phyloP scores from a whole-genome alignment of 2,797 vertebrate species.

The Sebastes umbrosus region DNA sequence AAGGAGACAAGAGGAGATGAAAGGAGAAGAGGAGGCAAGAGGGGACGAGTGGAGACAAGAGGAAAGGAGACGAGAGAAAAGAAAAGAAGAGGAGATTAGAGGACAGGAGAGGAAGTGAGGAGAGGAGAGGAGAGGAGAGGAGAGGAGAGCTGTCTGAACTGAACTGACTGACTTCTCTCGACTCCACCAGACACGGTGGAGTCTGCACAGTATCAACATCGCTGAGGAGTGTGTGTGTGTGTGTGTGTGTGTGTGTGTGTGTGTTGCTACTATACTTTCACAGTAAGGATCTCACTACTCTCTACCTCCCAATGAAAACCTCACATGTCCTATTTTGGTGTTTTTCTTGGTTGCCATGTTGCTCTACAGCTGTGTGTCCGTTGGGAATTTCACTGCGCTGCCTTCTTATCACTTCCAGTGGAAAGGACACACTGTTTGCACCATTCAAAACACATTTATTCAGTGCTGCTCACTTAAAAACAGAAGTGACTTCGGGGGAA shows the following conservation, averaged over 20 bases:
- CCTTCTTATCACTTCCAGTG: slow-evolving; percentile 36
- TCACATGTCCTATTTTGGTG: slow-evolving; percentile 43
- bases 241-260: not conserved
- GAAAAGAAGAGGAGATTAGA: too few relatives aligned
- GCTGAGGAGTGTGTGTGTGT: not conserved
- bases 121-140: too few relatives aligned
- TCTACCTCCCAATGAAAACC: slow-evolving; percentile 26
- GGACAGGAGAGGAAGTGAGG: too few relatives aligned
- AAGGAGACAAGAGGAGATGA: too few relatives aligned
- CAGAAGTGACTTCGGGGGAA: slow-evolving; percentile 25
- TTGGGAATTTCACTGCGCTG: slow-evolving; percentile 23
- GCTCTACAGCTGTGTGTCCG: slow-evolving; percentile 11
- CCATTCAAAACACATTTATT: slow-evolving; percentile 23
- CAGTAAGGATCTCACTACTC: slow-evolving; percentile 6
- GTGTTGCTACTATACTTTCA: not conserved
- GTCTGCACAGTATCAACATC: slow-evolving; percentile 57
- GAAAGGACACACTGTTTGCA: slow-evolving; percentile 22
- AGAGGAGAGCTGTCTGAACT: not conserved
- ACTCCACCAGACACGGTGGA: slow-evolving; percentile 54
- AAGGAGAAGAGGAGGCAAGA: too few relatives aligned
- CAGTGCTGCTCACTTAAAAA: slow-evolving; percentile 26
- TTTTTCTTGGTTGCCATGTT: slow-evolving; percentile 40
- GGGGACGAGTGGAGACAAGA: too few relatives aligned
- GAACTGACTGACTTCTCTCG: slow-evolving; percentile 40
- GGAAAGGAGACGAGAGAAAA: too few relatives aligned